These are phyloP conservation scores for Punctoribates punctum DNA, from an alignment of 2,888 invertebrate genomes.

Conservation along the genomic window DNA sequence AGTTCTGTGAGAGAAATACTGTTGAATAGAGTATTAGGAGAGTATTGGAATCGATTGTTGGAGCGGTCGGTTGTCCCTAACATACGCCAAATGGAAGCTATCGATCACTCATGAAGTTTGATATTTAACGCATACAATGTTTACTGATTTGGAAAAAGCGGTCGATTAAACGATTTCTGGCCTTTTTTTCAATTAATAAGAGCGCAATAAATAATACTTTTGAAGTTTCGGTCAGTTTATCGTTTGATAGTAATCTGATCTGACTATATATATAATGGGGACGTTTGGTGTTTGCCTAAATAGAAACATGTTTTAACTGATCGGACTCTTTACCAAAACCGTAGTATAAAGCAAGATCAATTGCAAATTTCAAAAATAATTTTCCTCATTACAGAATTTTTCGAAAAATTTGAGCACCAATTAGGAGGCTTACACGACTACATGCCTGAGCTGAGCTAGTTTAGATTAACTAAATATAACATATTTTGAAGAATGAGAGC, in stretches of 20 bases:
- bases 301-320: too few species aligned
- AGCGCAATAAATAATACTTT: conserved; percentile 1
- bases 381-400: too few species aligned
- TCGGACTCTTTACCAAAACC: too few species aligned
- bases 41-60: conserved; percentile 20
- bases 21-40: conserved; percentile 24
- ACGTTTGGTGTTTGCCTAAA: too few species aligned
- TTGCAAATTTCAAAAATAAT: too few species aligned
- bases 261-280: background rate
- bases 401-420: too few species aligned
- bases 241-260: too few species aligned
- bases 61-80: conserved; percentile 10
- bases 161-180: conserved; percentile 25
- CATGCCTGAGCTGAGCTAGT: too few species aligned
- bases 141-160: conserved; percentile 6
- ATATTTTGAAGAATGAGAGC: conserved; percentile 4
- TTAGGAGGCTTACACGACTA: too few species aligned
- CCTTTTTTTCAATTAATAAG: conserved; percentile 3
- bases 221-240: background rate
- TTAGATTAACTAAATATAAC: conserved; percentile 4
- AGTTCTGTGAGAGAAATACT: background rate
- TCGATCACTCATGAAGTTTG: conserved; percentile 24
- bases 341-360: too few species aligned
- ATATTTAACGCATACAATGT: conserved; percentile 27
- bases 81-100: conserved; percentile 4